Conservation (phyloP, 2,797 vertebrate species). For the Notolabrus celidotus region DNA sequence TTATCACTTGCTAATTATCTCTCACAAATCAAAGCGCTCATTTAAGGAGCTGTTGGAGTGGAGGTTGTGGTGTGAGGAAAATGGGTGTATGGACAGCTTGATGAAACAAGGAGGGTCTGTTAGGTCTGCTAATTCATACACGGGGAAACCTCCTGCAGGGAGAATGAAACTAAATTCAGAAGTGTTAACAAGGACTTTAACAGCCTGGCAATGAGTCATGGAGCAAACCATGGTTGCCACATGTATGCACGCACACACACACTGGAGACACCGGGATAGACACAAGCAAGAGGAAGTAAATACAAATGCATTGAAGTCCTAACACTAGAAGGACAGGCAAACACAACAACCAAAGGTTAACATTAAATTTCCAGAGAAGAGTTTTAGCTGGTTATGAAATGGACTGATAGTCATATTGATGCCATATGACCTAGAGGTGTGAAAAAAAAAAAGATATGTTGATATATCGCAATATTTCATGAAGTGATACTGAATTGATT, state of each 20-base stretch:
- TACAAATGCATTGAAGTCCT: neutral
- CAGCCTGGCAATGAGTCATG: slow-evolving; percentile 42
- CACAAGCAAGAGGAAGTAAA: neutral
- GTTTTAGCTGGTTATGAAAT: no score
- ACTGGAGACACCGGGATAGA: no score
- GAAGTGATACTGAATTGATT: no score
- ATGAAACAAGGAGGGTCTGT: slow-evolving; percentile 24
- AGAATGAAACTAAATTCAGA: slow-evolving; percentile 52
- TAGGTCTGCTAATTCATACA: slow-evolving; percentile 42
- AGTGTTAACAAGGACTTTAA: slow-evolving; percentile 58
- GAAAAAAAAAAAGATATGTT: no score
- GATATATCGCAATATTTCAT: no score
- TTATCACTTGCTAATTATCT: slow-evolving; percentile 34
- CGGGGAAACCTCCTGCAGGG: slow-evolving; percentile 46
- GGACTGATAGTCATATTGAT: no score
- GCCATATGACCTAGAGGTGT: no score
- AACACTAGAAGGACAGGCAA: no score
- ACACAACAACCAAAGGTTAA: no score
- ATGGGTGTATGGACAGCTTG: slow-evolving; percentile 12
- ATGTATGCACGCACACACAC: no score
- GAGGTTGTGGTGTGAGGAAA: slow-evolving; percentile 13
- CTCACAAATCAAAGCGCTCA: slow-evolving; percentile 14
- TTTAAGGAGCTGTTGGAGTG: slow-evolving; percentile 9
- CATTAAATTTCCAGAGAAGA: no score
- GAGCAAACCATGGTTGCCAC: slow-evolving; percentile 10